Evolutionary conservation across 1,140 invertebrate genomes (phyloP).

Genomic region (Yoshiicerus persimilis): DNA sequence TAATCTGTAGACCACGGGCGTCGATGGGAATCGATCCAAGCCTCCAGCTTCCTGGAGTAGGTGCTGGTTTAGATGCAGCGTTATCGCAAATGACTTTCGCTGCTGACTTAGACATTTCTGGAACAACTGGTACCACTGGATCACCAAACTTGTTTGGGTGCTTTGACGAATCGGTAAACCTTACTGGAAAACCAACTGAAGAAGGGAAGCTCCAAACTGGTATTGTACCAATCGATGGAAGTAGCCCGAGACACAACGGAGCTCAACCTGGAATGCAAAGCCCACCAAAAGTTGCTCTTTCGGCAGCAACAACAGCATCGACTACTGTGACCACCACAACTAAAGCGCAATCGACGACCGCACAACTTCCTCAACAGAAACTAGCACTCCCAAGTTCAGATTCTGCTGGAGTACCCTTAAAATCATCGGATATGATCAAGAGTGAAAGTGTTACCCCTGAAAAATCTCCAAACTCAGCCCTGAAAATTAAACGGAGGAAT

Average conservation of each 20-base stretch:
- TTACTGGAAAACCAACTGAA: not conserved
- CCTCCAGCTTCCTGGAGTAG: not conserved
- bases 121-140: not conserved
- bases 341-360: not conserved
- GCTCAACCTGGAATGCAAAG: not conserved
- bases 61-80: slow-evolving; percentile 24
- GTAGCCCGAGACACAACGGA: not conserved
- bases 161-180: slow-evolving; percentile 13
- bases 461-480: slow-evolving; percentile 7
- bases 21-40: slow-evolving; percentile 30
- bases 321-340: not conserved
- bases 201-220: not conserved
- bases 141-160: not conserved
- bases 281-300: not conserved
- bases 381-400: not conserved
- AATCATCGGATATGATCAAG: not conserved
- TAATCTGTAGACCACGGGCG: slow-evolving; percentile 30
- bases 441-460: not conserved
- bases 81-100: slow-evolving; percentile 35
- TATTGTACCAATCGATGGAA: not conserved
- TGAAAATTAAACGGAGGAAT: slow-evolving; percentile 13
- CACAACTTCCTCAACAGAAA: not conserved
- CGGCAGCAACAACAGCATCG: not conserved
- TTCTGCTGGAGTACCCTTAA: not conserved
- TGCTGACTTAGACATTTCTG: slow-evolving; percentile 7